Evolutionary conservation across 2,888 invertebrate species (phyloP).

Genomic region (Platypus cylindrus): DNA sequence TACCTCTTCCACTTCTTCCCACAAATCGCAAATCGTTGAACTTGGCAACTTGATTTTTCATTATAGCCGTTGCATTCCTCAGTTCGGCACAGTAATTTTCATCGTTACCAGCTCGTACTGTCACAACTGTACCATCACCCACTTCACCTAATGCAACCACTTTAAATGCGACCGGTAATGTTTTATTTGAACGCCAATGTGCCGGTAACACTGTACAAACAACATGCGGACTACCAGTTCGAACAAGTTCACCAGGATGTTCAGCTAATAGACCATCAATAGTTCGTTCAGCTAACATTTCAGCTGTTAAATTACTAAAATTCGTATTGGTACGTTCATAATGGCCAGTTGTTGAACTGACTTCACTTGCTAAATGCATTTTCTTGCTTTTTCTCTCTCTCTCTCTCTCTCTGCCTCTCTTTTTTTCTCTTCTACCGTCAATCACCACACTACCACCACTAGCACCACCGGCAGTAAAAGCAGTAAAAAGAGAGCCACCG

Average conservation of each 20-base stretch:
- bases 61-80: conserved; percentile 86
- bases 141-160: conserved; percentile 91
- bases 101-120: conserved; percentile 93
- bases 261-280: conserved; percentile 78
- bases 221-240: conserved; percentile 88
- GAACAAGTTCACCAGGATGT: conserved; percentile 82
- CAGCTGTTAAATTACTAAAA: conserved; percentile 76
- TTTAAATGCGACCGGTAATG: conserved; percentile 92
- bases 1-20: conserved; percentile 96
- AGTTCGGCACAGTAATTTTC: conserved; percentile 96
- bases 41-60: conserved; percentile 98
- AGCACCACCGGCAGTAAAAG: too few relatives aligned
- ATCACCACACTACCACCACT: neutral
- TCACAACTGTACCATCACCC: conserved; percentile 91
- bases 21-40: conserved; percentile 98
- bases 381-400: conserved; percentile 19
- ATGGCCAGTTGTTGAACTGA: conserved; percentile 53
- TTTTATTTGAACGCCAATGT: conserved; percentile 98
- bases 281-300: conserved; percentile 77
- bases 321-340: conserved; percentile 29
- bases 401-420: too few relatives aligned
- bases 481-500: too few relatives aligned
- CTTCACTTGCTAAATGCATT: conserved; percentile 74
- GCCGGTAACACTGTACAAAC: conserved; percentile 90
- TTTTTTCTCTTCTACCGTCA: neutral